Evolutionary conservation across 2,113 vertebrate genomes (phyloP), one percentile per base, ranked within the genome.

Genomic region (Laticauda laticaudata): DNA sequence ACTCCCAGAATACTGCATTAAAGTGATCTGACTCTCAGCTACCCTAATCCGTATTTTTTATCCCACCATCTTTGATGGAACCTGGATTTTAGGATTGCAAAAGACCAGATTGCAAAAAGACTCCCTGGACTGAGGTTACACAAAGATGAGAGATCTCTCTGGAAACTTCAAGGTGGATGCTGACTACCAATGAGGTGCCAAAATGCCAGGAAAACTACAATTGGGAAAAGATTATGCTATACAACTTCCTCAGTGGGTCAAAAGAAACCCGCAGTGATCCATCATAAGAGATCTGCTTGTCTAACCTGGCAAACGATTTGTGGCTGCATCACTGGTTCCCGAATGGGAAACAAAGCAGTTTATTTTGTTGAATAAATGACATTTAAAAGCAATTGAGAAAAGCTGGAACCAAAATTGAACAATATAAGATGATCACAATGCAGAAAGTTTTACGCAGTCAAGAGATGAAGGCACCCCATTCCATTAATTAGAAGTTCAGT

Each of bases 221-320:
- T 23, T 64, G 0, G 1, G 69, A 89, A 91, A 90, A 61, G 34
- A 39, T 88, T 91, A 75, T 91, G 75, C 75, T 1, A 39, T 57
- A 93, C 88, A 91, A 87, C 94, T 94, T 96, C 97, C 97, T 96
- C 97, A 97, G n/a, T 88, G 93, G 97, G 96, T 43, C 20, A 89
- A 59, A 56, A 21, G 56, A 24, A 3, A 91, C 8, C 86, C 91
- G 93, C 89, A 5, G 81, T 1, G 48, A 34, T 18, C 10, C 23
- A 45, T 29, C 43, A 15, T n/a, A 39, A 86, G 45, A 24, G 39
- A n/a, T 34, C 18, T 24, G 12, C 8, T 5, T 12, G 26, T 24
- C 2, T 48, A 55, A 75, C 34, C 20, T 39, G 9, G 21, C 53
- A 26, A 55, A 29, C 29, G 3, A 8, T 55, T 29, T 7, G 6